Conservation (phyloP, 2,797 vertebrate species). For the Lophotriccus pileatus region DNA sequence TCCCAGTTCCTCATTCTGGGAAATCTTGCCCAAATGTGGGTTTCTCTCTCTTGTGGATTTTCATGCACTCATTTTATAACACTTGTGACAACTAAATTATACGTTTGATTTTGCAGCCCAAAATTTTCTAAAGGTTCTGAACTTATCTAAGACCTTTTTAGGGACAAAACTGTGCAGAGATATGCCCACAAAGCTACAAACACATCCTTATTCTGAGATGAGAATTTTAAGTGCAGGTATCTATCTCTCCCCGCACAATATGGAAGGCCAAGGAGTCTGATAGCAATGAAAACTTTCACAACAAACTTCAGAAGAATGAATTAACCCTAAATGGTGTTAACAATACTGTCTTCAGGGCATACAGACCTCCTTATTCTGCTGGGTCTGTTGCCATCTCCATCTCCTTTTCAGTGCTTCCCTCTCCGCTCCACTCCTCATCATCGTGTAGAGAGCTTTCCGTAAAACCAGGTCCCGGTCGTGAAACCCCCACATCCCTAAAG, state of each 20-base stretch:
- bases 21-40: not conserved
- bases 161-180: not conserved
- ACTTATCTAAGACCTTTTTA: not conserved
- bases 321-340: not conserved
- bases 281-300: not conserved
- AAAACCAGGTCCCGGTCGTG: constrained; percentile 97
- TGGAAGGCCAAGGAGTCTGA: not conserved
- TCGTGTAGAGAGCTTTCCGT: constrained; percentile 94
- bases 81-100: not conserved
- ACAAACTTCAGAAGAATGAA: not conserved
- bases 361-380: constrained; percentile 97
- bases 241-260: not conserved
- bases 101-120: not conserved
- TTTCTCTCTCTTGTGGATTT: not conserved
- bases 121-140: not conserved
- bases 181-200: not conserved
- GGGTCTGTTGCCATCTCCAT: constrained; percentile 98
- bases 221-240: not conserved
- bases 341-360: not conserved
- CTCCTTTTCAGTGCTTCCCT: constrained; percentile 93
- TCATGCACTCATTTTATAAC: not conserved
- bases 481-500: constrained; percentile 97
- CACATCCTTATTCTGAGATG: not conserved
- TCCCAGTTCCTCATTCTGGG: not conserved
- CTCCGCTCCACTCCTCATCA: constrained; percentile 97